Percentiles rank a stretch among this genome's conserved stretches.
Conservation (phyloP, 2,797 vertebrate genomes). For the Okamejei kenojei region DNA sequence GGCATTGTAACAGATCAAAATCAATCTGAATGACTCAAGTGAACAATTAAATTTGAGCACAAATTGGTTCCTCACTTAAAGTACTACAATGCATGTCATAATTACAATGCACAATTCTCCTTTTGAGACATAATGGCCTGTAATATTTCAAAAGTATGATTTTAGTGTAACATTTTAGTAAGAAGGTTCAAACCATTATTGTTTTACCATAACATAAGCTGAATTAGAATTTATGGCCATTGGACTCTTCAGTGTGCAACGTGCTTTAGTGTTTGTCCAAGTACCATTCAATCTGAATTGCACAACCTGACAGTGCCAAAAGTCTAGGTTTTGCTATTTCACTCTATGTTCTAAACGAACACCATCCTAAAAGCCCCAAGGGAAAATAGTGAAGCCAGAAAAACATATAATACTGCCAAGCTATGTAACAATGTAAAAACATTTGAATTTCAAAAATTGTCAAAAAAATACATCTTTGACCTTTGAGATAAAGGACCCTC, state of each 20-base stretch:
- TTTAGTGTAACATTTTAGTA: not conserved
- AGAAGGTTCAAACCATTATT: not conserved
- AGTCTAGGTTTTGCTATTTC: not conserved
- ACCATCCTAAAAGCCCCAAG: not conserved
- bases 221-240: not conserved
- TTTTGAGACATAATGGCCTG: not conserved
- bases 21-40: not conserved
- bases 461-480: constrained; percentile 33
- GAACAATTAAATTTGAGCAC: not conserved
- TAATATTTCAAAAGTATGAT: not conserved
- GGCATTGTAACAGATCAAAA: not conserved
- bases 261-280: not conserved
- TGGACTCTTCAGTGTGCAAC: not conserved
- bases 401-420: not conserved
- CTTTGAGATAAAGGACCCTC: constrained; percentile 16
- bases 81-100: not conserved
- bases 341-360: not conserved
- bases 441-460: constrained; percentile 17
- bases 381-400: not conserved
- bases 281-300: not conserved
- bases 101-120: not conserved
- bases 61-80: not conserved
- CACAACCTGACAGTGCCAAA: not conserved
- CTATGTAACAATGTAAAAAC: not conserved
- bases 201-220: not conserved